Evolutionary conservation across 2,113 vertebrate genomes (phyloP).

Genomic region (Dryoscopus gambensis): DNA sequence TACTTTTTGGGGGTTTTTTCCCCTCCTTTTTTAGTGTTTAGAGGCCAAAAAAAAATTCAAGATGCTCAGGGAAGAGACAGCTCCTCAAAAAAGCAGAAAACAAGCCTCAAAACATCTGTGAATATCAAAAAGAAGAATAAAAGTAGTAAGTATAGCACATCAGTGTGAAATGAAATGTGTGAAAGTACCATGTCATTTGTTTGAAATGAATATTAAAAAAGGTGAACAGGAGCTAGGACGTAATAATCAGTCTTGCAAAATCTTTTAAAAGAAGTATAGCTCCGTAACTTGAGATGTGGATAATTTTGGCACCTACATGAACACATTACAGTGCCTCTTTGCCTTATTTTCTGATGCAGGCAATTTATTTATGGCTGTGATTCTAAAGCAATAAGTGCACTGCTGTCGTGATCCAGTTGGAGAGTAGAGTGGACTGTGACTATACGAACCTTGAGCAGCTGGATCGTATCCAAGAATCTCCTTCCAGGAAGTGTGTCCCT

Average conservation of each 20-base stretch:
- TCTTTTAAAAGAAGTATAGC: background rate
- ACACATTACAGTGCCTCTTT: background rate
- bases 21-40: constrained; percentile 66
- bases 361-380: background rate
- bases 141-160: constrained; percentile 76
- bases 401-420: background rate
- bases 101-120: constrained; percentile 86
- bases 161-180: background rate
- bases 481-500: background rate
- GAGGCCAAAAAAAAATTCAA: constrained; percentile 84
- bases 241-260: background rate
- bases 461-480: background rate
- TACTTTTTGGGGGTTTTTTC: background rate
- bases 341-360: background rate
- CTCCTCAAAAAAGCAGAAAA: constrained; percentile 89
- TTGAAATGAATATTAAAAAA: background rate
- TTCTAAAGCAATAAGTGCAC: background rate
- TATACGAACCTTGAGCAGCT: background rate
- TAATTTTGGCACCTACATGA: background rate
- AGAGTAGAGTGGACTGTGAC: background rate
- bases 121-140: constrained; percentile 91
- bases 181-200: background rate
- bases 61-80: constrained; percentile 77
- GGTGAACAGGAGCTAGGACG: background rate
- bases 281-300: background rate